These are phyloP conservation scores for Ctenosaura bakeri DNA, from an alignment of 2,797 vertebrate genomes.

Conservation along the genomic window DNA sequence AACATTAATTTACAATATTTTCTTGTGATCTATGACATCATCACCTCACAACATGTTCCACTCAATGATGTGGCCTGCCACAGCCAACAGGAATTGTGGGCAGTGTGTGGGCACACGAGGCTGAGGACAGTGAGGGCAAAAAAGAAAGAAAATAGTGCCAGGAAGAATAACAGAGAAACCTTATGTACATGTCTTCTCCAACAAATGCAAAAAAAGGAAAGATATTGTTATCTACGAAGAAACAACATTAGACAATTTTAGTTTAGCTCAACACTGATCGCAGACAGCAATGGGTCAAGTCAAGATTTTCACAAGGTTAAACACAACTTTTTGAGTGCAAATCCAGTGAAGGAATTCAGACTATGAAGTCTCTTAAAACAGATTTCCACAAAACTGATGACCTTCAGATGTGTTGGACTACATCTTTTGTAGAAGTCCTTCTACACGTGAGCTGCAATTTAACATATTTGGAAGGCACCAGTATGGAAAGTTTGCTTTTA, in stretches of 20 bases:
- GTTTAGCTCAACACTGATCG: background rate
- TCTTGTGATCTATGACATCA: too few species aligned
- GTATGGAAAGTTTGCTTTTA: background rate
- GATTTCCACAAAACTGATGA: too few species aligned
- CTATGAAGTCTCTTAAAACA: too few species aligned
- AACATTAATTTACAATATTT: background rate
- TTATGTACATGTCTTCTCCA: background rate
- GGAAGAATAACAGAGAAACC: background rate
- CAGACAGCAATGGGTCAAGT: conserved; percentile 1
- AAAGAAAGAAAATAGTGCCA: background rate
- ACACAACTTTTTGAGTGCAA: background rate
- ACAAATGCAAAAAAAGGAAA: background rate
- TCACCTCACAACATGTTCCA: background rate
- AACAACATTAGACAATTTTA: background rate
- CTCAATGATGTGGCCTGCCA: background rate
- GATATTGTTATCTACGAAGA: background rate
- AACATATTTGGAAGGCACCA: too few species aligned
- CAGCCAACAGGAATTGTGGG: background rate
- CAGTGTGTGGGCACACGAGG: background rate
- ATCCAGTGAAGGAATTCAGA: background rate
- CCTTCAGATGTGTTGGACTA: too few species aligned
- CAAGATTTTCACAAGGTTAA: background rate
- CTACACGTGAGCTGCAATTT: too few species aligned
- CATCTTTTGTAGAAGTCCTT: too few species aligned
- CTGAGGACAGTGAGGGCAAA: background rate